phyloP scores from a whole-genome alignment of 1,140 invertebrate species.

The Melitaea cinxia region DNA sequence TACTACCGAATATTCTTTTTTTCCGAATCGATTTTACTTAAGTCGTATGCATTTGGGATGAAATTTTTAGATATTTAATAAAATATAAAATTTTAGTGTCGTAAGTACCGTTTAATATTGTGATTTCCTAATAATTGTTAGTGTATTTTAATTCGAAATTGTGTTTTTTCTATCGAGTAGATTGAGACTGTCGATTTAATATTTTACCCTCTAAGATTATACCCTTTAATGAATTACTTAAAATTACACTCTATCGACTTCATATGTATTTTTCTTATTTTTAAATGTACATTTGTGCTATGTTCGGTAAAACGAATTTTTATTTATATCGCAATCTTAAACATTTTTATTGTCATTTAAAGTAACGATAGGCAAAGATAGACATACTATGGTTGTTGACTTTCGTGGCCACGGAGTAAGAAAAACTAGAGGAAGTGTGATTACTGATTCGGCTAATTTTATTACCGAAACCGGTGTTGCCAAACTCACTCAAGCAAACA shows the following conservation, averaged over 20 bases:
- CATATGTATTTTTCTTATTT: not conserved
- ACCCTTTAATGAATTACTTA: not conserved
- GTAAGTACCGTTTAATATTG: not conserved
- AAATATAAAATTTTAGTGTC: not conserved
- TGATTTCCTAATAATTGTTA: not conserved
- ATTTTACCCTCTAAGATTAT: not conserved
- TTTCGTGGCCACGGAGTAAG: too few relatives aligned
- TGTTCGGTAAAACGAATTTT: not conserved
- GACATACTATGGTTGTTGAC: too few relatives aligned
- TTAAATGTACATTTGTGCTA: not conserved
- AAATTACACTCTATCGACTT: not conserved
- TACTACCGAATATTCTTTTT: conserved; percentile 2
- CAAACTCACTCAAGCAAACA: too few relatives aligned
- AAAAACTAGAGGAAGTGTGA: too few relatives aligned
- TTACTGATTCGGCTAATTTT: too few relatives aligned
- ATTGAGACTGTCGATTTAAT: not conserved
- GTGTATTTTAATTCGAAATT: not conserved
- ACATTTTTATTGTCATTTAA: not conserved
- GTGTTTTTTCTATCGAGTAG: not conserved
- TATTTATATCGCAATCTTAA: not conserved
- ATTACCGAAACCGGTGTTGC: too few relatives aligned
- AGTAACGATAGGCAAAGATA: too few relatives aligned
- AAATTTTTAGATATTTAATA: not conserved
- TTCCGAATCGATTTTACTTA: not conserved
- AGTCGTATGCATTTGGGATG: not conserved